Base-by-base conservation (phyloP, 2,113 vertebrate genomes). In the Euleptes europaea region DNA sequence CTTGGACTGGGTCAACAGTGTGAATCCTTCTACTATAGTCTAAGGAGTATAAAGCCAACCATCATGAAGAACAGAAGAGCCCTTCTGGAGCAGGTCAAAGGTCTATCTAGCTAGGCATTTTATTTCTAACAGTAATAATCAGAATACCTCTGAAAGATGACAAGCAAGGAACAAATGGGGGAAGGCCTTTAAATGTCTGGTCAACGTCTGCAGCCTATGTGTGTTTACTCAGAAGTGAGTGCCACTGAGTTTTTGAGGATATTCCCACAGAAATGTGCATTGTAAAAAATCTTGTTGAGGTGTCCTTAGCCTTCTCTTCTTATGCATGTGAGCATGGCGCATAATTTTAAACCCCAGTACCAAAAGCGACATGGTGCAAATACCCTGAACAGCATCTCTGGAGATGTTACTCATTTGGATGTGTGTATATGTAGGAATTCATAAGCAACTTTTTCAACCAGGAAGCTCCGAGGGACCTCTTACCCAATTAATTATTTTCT, bases 1-100 rank as follows among this genome's bases (percentile, higher is more conserved):
- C 69, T 78, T 81, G 89, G 89, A 83, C 31, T 67, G n/a, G 82
- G 84, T 82, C 81, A 87, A 92, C 14, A 67, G 8, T 75, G 35
- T 82, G 63, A 23, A n/a, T 17, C 17, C 60, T 63, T 40, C 26
- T 42, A 4, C 23, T n/a, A 31, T 31, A 71, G 15, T 15, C 35
- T 14, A 35, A 9, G 26, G 60, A 63, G 60, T 10, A 8, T 17
- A 49, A 21, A 70, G 11, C 49, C 33, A 81, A 28, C 21, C 15
- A 38, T 28, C 31, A 35, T 9, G 21, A 42, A 31, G 1, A 38
- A 60, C 54, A 70, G 44, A 35, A 69, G 8, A 35, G 13, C 4
- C 17, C 4, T 67, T 2, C 9, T 67, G 42, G 63, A 47, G 44
- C 63, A 80, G 63, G 23, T 10, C 42, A 67, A 49, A 47, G 78